phyloP scores from a whole-genome alignment of 2,797 vertebrate genomes.

The Ceryle rudis region DNA sequence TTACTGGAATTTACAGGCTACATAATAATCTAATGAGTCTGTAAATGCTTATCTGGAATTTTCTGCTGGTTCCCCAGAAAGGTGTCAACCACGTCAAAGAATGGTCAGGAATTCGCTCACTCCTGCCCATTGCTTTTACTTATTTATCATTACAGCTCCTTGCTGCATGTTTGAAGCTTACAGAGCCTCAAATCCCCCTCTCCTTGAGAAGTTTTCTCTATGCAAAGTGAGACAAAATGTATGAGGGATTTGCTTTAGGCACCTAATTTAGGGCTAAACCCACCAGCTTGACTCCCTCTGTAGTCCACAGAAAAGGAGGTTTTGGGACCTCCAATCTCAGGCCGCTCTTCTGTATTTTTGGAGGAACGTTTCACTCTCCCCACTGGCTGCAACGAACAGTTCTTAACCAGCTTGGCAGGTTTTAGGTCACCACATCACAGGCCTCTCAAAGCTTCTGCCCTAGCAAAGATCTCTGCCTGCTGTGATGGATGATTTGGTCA shows the following conservation, averaged over 20 bases:
- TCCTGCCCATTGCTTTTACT: neutral
- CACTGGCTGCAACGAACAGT: neutral
- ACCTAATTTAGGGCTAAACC: neutral
- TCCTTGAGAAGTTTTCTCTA: neutral
- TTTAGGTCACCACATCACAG: fast-evolving
- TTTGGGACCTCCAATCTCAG: neutral
- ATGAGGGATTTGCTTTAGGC: neutral
- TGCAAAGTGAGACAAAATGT: neutral
- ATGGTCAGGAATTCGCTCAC: neutral
- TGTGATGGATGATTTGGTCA: neutral
- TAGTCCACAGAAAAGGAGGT: neutral
- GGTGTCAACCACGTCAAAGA: fast-evolving
- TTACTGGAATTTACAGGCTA: neutral
- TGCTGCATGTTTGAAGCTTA: neutral
- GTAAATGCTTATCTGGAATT: neutral
- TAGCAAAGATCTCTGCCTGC: neutral
- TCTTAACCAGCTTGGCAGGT: neutral
- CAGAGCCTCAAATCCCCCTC: neutral
- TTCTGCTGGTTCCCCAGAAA: neutral
- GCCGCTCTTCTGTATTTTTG: neutral
- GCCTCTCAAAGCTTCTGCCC: neutral
- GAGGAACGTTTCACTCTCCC: neutral
- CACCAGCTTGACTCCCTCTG: too few species aligned
- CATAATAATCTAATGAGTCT: neutral
- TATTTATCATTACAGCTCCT: neutral